A percentile compares a stretch with the other conserved stretches of the same genome.
Evolutionary conservation across 2,797 vertebrate genomes (phyloP).

Genomic region (Crocodylus rhombifer): DNA sequence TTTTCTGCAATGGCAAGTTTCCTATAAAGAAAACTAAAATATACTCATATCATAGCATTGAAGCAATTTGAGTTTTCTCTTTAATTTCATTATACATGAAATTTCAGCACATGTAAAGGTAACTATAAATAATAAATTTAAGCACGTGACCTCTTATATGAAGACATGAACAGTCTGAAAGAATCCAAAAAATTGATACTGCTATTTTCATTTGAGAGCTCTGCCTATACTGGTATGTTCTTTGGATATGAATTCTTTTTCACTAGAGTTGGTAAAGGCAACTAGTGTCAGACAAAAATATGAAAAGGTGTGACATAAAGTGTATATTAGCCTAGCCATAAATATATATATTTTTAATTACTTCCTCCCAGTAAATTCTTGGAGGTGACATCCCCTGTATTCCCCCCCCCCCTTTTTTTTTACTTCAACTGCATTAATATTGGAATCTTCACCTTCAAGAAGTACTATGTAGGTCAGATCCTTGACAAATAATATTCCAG

Average conservation of each 20-base stretch:
- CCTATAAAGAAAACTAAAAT: not conserved
- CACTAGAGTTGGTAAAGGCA: not conserved
- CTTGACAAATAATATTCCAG: not conserved
- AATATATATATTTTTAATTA: not conserved
- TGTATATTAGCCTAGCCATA: not conserved
- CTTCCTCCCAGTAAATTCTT: not conserved
- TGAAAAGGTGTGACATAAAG: not conserved
- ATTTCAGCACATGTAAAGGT: not conserved
- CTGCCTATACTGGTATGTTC: not conserved
- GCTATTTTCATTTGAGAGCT: not conserved
- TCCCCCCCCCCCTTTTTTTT: not conserved
- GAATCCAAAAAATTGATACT: not conserved
- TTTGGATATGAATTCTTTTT: not conserved
- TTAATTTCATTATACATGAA: not conserved
- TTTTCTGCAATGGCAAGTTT: not conserved
- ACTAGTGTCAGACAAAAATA: not conserved
- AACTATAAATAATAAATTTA: not conserved
- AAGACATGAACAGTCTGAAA: not conserved
- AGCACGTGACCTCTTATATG: not conserved
- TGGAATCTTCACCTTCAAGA: not conserved
- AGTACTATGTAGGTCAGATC: not conserved
- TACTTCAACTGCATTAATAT: not conserved
- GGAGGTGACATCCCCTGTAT: not conserved
- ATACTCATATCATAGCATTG: not conserved
- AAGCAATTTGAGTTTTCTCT: not conserved